Evolutionary conservation across 2,797 vertebrate species (phyloP).

Genomic region (Peromyscus melanophrys): DNA sequence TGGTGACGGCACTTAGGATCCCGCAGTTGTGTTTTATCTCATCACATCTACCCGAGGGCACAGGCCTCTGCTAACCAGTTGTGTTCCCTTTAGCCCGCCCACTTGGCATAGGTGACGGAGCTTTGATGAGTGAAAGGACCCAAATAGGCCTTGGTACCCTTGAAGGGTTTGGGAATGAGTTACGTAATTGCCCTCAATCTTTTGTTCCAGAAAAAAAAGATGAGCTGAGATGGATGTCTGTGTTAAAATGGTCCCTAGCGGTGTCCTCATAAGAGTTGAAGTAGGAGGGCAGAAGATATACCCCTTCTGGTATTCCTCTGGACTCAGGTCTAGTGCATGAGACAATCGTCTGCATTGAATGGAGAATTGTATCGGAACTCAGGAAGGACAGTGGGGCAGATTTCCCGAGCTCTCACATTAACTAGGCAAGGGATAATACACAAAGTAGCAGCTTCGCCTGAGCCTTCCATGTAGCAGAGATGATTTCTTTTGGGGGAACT

Average conservation of each 20-base stretch:
- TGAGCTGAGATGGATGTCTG: constrained; percentile 56
- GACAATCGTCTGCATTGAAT: constrained; percentile 64
- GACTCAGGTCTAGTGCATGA: constrained; percentile 67
- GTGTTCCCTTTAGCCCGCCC: neutral
- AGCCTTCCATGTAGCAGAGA: constrained; percentile 18
- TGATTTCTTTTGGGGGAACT: neutral
- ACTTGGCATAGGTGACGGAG: neutral
- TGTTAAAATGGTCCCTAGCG: constrained; percentile 57
- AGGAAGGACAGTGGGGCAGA: constrained; percentile 63
- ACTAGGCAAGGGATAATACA: constrained; percentile 32
- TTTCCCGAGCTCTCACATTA: constrained; percentile 50
- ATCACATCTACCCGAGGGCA: neutral
- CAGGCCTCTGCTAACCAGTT: neutral
- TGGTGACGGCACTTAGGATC: constrained; percentile 13
- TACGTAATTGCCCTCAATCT: constrained; percentile 59
- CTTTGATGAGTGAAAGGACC: constrained; percentile 44
- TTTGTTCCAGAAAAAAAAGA: constrained; percentile 61
- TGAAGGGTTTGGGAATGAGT: constrained; percentile 46
- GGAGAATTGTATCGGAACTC: constrained; percentile 63
- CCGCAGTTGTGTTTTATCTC: constrained; percentile 34
- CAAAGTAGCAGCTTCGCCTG: constrained; percentile 30
- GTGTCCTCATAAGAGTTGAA: constrained; percentile 59
- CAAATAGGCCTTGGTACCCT: neutral
- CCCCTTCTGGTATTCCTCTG: constrained; percentile 63
- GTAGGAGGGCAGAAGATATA: constrained; percentile 70